Evolutionary conservation across 2,797 vertebrate genomes (phyloP), one percentile per base, ranked within the genome.

Genomic region (Megaceryle alcyon): DNA sequence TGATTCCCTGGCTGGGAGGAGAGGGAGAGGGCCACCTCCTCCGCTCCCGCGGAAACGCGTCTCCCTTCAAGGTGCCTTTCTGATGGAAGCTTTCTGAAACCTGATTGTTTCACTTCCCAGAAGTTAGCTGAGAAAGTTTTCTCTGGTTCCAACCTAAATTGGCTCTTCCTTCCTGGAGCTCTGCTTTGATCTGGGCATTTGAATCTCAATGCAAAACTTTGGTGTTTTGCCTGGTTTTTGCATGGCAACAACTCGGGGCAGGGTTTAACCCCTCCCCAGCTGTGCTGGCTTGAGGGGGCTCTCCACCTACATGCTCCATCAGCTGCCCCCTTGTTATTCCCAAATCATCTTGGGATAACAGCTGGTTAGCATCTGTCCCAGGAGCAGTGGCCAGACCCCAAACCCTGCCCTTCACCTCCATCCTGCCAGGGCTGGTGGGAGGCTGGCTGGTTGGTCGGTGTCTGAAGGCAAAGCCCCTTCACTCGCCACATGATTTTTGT

Each of bases 51-150:
- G 9, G 92, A 41, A 95, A 28, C 65, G 79, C 44, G 2, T 71
- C 80, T 94, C 25, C 86, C 95, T 78, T 33, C 66, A 25, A 66
- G 78, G 73, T 66, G 6, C 48, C 68, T 49, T 92, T 69, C 37
- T 49, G 61, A 78, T 23, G 72, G 89, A 26, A 73, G 79, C 88
- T 85, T 14, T 92, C 91, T 89, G 88, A 81, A 93, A 75, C 89
- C 73, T 39, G 59, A 12, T 72, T 72, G 86, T 88, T 94, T 85
- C 78, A 63, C 94, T 96, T 94, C 94, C 96, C 96, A 96, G 85
- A 95, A 96, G 94, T 73, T 79, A 86, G 92, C 95, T 84, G 92
- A 94, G 96, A 97, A 95, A 93, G 87, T 86, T 86, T 89, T 78
- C 69, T 88, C 84, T 72, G 88, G 54, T 94, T 97, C 95, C 95